Base-by-base conservation (phyloP, 2,888 invertebrate genomes). In the Leucania comma region DNA sequence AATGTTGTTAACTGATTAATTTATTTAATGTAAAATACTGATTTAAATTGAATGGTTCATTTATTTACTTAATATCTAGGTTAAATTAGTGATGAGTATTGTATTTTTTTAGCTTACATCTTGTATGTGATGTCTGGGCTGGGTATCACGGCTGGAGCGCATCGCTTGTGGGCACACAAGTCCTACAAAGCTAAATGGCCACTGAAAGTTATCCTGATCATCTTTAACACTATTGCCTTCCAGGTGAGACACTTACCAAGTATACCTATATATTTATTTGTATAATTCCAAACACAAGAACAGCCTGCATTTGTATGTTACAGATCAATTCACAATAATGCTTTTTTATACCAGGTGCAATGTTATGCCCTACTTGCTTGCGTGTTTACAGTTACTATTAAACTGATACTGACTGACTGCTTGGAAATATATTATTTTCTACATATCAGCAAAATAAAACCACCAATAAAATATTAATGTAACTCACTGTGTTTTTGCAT, bases 121-220 rank as follows among this genome's bases (percentile, higher is more conserved):
- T 91, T 98, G 71, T 98, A 98, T 93, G 95, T 98, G 69, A 92
- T 97, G 79, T 97, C 98, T 12, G 99, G 98, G 8, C 93, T 99
- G 75, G 99, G 99, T 24, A 98, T 99, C 80, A 99, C 99, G 22
- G 99, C 99, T 26, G 99, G 99, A 35, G 99, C 99, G 3, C 99
- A 99, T 94, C 96, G 99, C 86, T 97, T 99, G 42, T 99, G 99
- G 99, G 97, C 99, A 1, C 99, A 99, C 95, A 97, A 98, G 88
- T 97, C 99, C 0, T 99, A 99, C 96, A 99, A 99, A 96, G 99
- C 99, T 10, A 98, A 97, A 93, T 97, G 98, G 97, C 99, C 99
- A 0, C 96, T 99, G 8, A 96, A 98, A 83, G 86, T 99, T 10
- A 94, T 99, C 50, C 96, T 99, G 72, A 97, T 97, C 50, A 84